Evolutionary conservation across 2,113 vertebrate genomes (phyloP).

Genomic region (Hypomesus transpacificus): DNA sequence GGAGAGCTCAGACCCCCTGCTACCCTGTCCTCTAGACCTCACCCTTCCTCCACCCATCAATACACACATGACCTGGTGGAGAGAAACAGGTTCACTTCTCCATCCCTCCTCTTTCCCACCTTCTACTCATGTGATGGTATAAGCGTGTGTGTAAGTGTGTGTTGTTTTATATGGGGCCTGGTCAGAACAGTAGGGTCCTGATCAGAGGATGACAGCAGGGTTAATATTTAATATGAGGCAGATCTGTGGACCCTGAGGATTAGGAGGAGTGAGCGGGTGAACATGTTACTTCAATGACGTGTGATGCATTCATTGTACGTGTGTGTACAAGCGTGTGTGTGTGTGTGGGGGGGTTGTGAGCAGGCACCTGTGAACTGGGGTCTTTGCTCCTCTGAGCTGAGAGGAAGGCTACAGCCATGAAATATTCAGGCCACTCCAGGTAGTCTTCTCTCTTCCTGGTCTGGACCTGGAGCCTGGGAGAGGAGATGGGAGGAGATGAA

Average conservation of each 20-base stretch:
- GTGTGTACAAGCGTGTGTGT: background rate
- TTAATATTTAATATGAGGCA: slow-evolving; percentile 38
- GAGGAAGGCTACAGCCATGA: slow-evolving; percentile 96
- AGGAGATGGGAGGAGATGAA: background rate
- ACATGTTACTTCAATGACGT: background rate
- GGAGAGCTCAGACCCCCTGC: background rate
- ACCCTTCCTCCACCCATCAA: background rate
- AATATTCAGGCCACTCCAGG: slow-evolving; percentile 97
- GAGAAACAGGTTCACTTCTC: background rate
- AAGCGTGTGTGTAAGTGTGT: background rate
- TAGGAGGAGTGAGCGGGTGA: slow-evolving; percentile 2
- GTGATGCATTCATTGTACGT: background rate
- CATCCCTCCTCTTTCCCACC: background rate
- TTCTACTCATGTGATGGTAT: background rate
- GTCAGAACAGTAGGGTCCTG: background rate
- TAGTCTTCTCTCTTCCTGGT: slow-evolving; percentile 87
- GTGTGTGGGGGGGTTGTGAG: background rate
- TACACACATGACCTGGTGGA: background rate
- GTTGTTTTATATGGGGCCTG: background rate
- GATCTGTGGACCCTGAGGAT: slow-evolving; percentile 9
- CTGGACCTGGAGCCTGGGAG: background rate
- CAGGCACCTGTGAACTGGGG: slow-evolving; percentile 88
- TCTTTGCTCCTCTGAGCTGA: slow-evolving; percentile 98
- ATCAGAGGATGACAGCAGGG: slow-evolving; percentile 24
- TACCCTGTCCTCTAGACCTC: background rate